Evolutionary conservation across 2,888 invertebrate species (phyloP).

Genomic region (Bedellia somnulentella): DNA sequence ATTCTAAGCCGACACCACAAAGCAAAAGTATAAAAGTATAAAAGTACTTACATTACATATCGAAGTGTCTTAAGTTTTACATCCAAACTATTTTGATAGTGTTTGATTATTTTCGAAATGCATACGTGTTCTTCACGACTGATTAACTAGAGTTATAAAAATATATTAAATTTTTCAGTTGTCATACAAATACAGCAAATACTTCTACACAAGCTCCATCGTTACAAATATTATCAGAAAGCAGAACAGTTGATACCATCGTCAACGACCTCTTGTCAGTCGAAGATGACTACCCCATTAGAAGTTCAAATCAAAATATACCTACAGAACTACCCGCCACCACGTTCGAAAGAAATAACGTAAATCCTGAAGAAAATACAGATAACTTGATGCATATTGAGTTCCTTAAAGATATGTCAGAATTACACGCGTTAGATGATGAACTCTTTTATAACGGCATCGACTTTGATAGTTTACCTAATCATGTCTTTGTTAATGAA

Average conservation of each 20-base stretch:
- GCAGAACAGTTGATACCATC: conserved; percentile 45
- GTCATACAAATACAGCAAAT: too few relatives aligned
- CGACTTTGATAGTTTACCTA: conserved; percentile 41
- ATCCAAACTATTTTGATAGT: too few relatives aligned
- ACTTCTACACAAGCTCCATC: too few relatives aligned
- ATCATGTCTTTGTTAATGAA: conserved; percentile 31
- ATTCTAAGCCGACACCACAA: too few relatives aligned
- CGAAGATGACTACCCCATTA: conserved; percentile 37
- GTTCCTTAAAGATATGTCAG: conserved; percentile 42
- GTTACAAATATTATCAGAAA: too few relatives aligned
- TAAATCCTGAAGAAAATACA: conserved; percentile 21
- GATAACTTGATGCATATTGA: conserved; percentile 46
- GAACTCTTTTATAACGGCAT: conserved; percentile 43
- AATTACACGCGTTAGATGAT: conserved; percentile 40
- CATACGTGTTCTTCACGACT: too few relatives aligned
- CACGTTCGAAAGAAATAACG: conserved; percentile 13
- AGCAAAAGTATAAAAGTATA: too few relatives aligned
- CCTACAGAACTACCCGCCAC: conserved; percentile 15
- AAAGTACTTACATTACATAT: too few relatives aligned
- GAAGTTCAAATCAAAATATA: background rate
- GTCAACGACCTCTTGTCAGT: conserved; percentile 48
- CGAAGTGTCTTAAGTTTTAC: too few relatives aligned
- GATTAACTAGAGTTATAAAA: too few relatives aligned
- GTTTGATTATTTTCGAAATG: too few relatives aligned
- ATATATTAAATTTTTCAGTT: too few relatives aligned